Evolutionary conservation across 2,888 invertebrate genomes (phyloP).

Genomic region (Agrotis puta): DNA sequence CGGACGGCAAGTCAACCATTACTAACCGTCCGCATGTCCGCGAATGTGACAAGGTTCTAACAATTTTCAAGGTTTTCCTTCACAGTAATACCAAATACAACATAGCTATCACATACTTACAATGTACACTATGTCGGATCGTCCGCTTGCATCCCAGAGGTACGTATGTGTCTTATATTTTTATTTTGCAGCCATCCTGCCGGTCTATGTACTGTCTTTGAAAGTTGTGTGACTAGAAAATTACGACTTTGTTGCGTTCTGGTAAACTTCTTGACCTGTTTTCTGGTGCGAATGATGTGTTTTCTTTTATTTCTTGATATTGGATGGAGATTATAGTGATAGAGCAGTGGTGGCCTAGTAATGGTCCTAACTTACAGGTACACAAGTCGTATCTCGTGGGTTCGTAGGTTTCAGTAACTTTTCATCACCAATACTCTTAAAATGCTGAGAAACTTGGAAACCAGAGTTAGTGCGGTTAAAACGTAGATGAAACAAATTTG

Average conservation of each 20-base stretch:
- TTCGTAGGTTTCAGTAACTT: no score
- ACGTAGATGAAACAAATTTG: no score
- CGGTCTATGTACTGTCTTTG: conserved; percentile 26
- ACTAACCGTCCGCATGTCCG: no score
- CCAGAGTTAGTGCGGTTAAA: no score
- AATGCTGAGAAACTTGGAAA: no score
- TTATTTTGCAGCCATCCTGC: conserved; percentile 40
- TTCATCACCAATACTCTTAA: no score
- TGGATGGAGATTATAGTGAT: background rate
- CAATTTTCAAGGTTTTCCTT: background rate
- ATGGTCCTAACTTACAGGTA: no score
- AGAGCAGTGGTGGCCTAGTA: no score
- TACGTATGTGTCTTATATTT: conserved; percentile 52
- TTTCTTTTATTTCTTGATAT: conserved; percentile 6
- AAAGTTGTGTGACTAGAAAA: conserved; percentile 51
- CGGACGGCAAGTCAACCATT: no score
- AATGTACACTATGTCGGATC: conserved; percentile 29
- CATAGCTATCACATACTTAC: conserved; percentile 32
- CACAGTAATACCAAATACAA: conserved; percentile 1
- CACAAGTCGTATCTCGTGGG: no score
- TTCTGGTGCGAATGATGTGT: conserved; percentile 19
- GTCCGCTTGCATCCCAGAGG: conserved; percentile 37
- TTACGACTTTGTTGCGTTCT: conserved; percentile 41
- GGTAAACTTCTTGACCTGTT: conserved; percentile 42
- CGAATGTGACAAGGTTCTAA: background rate